Evolutionary conservation across 2,888 invertebrate species (phyloP), one percentile per base, ranked within the genome.

Genomic region (Selenia dentaria): DNA sequence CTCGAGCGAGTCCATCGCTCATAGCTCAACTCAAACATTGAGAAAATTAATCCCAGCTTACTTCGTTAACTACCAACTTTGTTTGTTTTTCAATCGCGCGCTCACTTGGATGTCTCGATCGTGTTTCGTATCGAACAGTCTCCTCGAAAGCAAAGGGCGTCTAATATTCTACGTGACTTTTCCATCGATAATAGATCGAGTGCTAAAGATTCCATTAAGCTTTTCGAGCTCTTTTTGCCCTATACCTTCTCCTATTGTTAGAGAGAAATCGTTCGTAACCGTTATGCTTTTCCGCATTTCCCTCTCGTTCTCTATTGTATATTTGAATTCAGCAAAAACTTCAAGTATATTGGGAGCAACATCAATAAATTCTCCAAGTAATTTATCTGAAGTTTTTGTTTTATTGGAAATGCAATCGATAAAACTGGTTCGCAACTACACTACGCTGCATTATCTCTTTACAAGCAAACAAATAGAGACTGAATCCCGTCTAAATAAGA

Each of bases 91-190:
- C 67, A 59, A 71, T 70, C 59, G 58, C 50, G 54, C 48, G 56
- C 59, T 70, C 70, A 67, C 57, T 77, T 34, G 35, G 34, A 29
- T 48, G 37, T 39, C 25, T 28, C 31, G 64, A 70, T 73, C 68
- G 65, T 64, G 61, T 70, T 70, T 67, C 61, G 66, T 59, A 61
- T 66, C 62, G 32, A 39, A 26, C 26, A 13, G 12, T 58, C 57
- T 62, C 58, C 33, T 13, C 25, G 34, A 26, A 26, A 31, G 46
- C 31, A 66, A 75, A 74, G 65, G 68, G 71, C 74, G 59, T 72
- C 74, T 83, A 82, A 87, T 88, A 85, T 83, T 84, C 76, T 88
- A 87, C 88, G 88, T 87, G 88, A 88, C 87, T 81, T 67, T 67
- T 67, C 63, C 60, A 51, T 54, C 59, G 65, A 74, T 46, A 46